Base-by-base conservation (phyloP, 2,113 vertebrate genomes). In the Mugil cephalus region DNA sequence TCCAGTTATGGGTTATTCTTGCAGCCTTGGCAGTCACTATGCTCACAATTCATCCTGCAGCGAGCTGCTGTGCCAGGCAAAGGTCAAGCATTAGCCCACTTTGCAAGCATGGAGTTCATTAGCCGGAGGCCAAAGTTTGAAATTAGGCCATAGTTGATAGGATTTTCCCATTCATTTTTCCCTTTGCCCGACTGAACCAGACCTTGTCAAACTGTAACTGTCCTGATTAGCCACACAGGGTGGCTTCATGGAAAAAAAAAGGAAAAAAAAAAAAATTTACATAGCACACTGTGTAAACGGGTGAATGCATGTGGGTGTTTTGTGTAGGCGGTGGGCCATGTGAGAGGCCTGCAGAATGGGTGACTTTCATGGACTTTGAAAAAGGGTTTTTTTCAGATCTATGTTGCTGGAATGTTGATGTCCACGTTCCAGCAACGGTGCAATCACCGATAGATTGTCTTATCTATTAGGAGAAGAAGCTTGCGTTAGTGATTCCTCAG, bases 21-120 rank as follows among this genome's bases (percentile, higher is more conserved):
- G 34, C 58, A 67, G 63, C 24, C 39, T 69, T 52, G 36, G 59
- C 47, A 63, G 56, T 55, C 35, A 50, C 24, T 4, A 8, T 73
- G 12, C 50, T 64, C 53, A 56, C 62, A 42, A 38, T 81, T 80
- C 66, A 77, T 68, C 46, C 58, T 45, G 77, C 56, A 68, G 19
- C 56, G 17, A 50, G 62, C 39, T 77, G 64, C 38, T 45, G 51
- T 74, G 64, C 30, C 34, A 69, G 73, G 52, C 56, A 66, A 24
- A 63, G 88, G 83, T 93, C 88, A 86, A 84, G 70, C 90, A 80
- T 93, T 93, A 91, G 76, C 91, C 90, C 87, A 91, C 77, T 92
- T 93, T 78, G 54, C 69, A 73, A 59, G 18, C 62, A 52, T 84
- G 69, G 65, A 69, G 74, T 81, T 77, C 35, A 84, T 82, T 80